phyloP scores from a whole-genome alignment of 2,888 invertebrate species.

The Nasonia oneida region DNA sequence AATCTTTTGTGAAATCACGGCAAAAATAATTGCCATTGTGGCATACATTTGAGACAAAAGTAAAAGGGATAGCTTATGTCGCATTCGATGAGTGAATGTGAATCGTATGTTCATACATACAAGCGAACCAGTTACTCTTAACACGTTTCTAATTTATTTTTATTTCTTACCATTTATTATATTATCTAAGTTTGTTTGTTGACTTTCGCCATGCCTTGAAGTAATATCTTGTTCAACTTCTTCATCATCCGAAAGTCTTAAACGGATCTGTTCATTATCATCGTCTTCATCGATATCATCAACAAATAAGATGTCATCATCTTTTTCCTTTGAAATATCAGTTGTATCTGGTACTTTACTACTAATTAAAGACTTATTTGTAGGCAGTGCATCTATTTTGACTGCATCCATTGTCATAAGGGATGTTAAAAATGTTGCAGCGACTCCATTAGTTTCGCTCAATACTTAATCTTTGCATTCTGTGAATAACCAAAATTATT shows the following conservation, averaged over 20 bases:
- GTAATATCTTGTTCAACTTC: conserved; percentile 68
- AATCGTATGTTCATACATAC: neutral
- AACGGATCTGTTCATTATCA: conserved; percentile 69
- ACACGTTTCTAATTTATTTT: conserved; percentile 42
- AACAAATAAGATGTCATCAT: conserved; percentile 71
- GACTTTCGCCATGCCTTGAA: conserved; percentile 54
- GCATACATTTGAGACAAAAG: neutral
- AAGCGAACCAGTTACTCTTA: conserved; percentile 11
- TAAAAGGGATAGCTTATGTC: neutral
- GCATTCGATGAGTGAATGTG: conserved; percentile 3
- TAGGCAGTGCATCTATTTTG: conserved; percentile 68
- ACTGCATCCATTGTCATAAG: conserved; percentile 71
- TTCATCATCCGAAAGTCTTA: conserved; percentile 76
- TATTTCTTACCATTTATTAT: conserved; percentile 57
- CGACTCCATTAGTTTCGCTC: conserved; percentile 59
- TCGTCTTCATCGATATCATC: conserved; percentile 73
- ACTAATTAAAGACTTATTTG: conserved; percentile 67
- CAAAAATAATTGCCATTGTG: neutral
- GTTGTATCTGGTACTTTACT: conserved; percentile 64
- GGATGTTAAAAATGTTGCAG: conserved; percentile 54
- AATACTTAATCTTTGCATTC: conserved; percentile 58
- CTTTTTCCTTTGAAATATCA: conserved; percentile 70
- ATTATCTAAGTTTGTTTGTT: conserved; percentile 48
- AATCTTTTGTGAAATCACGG: neutral
- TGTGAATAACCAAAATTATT: conserved; percentile 63